phyloP scores from a whole-genome alignment of 2,888 invertebrate genomes.

The Thera obeliscata region DNA sequence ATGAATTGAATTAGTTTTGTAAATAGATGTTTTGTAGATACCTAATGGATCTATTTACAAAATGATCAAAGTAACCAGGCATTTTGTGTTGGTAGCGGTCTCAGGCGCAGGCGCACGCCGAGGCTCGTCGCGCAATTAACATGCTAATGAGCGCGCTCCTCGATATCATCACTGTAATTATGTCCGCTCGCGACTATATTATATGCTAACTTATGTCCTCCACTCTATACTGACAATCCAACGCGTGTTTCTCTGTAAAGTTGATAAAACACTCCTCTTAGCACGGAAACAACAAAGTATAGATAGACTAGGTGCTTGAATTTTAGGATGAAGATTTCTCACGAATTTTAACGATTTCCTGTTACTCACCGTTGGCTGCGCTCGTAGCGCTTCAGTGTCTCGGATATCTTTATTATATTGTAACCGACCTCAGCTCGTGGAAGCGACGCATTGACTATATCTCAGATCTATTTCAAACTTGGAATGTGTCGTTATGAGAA shows the following conservation, averaged over 20 bases:
- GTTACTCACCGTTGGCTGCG: conserved; percentile 61
- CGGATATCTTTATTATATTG: conserved; percentile 77
- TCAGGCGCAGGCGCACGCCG: conserved; percentile 50
- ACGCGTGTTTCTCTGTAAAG: conserved; percentile 29
- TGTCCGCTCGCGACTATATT: conserved; percentile 73
- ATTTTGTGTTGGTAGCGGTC: conserved; percentile 48
- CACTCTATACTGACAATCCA: conserved; percentile 60
- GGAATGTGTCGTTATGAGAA: conserved; percentile 69
- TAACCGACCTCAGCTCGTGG: conserved; percentile 64
- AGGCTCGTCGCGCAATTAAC: conserved; percentile 75
- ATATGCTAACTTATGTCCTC: conserved; percentile 66
- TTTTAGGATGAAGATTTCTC: conserved; percentile 67
- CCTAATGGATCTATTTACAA: conserved; percentile 34
- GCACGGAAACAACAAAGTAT: conserved; percentile 39
- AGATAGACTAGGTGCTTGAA: conserved; percentile 49
- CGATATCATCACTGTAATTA: conserved; percentile 82
- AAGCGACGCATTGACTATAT: conserved; percentile 65
- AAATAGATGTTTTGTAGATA: no score
- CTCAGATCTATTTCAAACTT: conserved; percentile 69
- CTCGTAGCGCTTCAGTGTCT: conserved; percentile 65
- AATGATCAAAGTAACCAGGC: conserved; percentile 57
- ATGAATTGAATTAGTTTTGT: background rate
- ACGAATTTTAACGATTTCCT: conserved; percentile 83
- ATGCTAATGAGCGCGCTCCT: conserved; percentile 79
- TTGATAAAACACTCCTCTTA: background rate